phyloP scores from a whole-genome alignment of 2,797 vertebrate genomes.

The Acipenser ruthenus region DNA sequence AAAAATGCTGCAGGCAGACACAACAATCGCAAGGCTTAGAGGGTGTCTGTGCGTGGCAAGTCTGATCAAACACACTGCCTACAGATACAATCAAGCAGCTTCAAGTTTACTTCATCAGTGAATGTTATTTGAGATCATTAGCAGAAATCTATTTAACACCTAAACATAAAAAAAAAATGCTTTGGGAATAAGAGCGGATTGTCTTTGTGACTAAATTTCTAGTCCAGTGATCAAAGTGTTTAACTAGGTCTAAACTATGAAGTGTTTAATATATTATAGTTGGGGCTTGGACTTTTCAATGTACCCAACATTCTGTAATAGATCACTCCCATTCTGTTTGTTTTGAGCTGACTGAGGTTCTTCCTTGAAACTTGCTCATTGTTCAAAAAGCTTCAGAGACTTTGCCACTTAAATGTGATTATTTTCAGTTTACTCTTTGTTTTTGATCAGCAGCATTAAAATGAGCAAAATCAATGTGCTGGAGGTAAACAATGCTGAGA shows the following conservation, averaged over 20 bases:
- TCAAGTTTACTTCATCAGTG: slow-evolving; percentile 2
- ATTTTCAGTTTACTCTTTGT: too few species aligned
- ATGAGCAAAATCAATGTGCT: too few species aligned
- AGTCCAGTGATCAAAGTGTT: neutral
- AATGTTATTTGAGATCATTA: slow-evolving; percentile 5
- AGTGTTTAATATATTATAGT: neutral
- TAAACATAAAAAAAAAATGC: neutral
- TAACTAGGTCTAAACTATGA: neutral
- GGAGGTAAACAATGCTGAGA: too few species aligned
- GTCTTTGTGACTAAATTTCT: neutral
- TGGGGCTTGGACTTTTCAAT: neutral
- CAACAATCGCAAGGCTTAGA: neutral
- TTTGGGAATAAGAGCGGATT: neutral
- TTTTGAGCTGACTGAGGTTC: neutral
- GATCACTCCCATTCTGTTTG: neutral
- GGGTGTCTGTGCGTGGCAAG: neutral
- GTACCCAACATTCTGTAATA: neutral
- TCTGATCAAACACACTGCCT: neutral
- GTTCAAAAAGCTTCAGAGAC: neutral
- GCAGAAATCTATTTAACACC: slow-evolving; percentile 7
- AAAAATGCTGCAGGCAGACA: neutral
- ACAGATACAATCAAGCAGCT: neutral
- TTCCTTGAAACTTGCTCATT: neutral
- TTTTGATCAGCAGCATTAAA: too few species aligned
- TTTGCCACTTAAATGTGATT: neutral